phyloP scores from a whole-genome alignment of 2,797 vertebrate genomes.

The Pelodytes ibericus region DNA sequence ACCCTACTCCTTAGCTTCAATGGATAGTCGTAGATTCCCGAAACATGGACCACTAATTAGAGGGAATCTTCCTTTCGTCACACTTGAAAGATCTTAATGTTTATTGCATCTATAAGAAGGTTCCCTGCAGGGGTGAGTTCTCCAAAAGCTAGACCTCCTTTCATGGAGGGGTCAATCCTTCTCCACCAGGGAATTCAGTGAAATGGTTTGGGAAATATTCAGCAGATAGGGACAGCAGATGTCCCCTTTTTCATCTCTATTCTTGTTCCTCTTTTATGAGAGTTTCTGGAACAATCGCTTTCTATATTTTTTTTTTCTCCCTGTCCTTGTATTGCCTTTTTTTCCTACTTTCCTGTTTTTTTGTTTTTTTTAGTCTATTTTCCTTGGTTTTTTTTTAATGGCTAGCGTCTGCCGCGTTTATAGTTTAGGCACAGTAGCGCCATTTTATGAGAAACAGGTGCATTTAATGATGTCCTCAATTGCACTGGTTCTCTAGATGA shows the following conservation, averaged over 20 bases:
- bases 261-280: neutral
- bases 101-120: conserved; percentile 36
- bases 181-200: conserved; percentile 16
- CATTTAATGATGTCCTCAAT: conserved; percentile 49
- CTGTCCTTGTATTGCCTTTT: conserved; percentile 32
- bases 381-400: conserved; percentile 3
- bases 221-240: conserved; percentile 45
- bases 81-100: conserved; percentile 32
- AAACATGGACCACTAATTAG: neutral
- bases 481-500: conserved; percentile 31
- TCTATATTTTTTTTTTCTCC: neutral
- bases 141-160: conserved; percentile 8
- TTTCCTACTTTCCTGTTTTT: no score
- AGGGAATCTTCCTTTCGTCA: conserved; percentile 46
- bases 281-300: neutral
- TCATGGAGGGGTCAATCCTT: neutral
- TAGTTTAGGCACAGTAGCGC: conserved; percentile 44
- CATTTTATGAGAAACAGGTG: conserved; percentile 50
- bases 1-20: neutral
- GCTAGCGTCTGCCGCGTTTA: neutral
- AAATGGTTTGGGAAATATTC: conserved; percentile 32
- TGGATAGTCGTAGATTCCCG: neutral
- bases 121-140: conserved; percentile 10
- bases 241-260: conserved; percentile 20
- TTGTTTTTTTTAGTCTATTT: neutral